phyloP scores from a whole-genome alignment of 2,113 vertebrate species.

The Greenwoodochromis staneri region DNA sequence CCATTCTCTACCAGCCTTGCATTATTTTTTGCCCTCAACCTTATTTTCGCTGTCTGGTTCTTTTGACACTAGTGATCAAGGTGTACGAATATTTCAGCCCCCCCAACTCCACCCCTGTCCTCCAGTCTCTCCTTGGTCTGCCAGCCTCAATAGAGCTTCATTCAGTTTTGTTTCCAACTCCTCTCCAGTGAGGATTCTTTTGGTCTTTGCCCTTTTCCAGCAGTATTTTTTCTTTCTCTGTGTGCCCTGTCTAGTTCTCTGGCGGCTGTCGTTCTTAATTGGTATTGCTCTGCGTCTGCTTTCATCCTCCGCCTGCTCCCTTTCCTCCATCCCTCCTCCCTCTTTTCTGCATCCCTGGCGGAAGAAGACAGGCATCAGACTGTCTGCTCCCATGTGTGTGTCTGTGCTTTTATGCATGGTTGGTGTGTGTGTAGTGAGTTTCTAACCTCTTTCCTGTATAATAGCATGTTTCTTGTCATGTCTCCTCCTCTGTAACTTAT shows the following conservation, averaged over 20 bases:
- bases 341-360: constrained; percentile 16
- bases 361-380: constrained; percentile 53
- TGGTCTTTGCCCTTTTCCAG: constrained; percentile 1
- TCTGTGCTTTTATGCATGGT: background rate
- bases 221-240: constrained; percentile 4
- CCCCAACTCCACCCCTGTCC: background rate
- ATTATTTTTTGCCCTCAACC: background rate
- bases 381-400: constrained; percentile 1
- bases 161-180: background rate
- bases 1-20: background rate
- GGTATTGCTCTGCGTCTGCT: constrained; percentile 48
- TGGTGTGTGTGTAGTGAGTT: background rate
- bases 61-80: constrained; percentile 10
- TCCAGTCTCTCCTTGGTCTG: background rate
- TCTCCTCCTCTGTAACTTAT: background rate
- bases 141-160: background rate
- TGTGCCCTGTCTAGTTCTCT: constrained; percentile 35
- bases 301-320: constrained; percentile 39
- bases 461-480: constrained; percentile 13
- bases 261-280: constrained; percentile 61
- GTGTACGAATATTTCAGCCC: background rate
- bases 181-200: constrained; percentile 19
- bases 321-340: background rate
- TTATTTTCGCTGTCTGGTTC: background rate
- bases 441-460: constrained; percentile 11